A percentile compares a stretch with the other conserved stretches of the same genome.
Conservation (phyloP, 2,797 vertebrate genomes). For the Artibeus jamaicensis region DNA sequence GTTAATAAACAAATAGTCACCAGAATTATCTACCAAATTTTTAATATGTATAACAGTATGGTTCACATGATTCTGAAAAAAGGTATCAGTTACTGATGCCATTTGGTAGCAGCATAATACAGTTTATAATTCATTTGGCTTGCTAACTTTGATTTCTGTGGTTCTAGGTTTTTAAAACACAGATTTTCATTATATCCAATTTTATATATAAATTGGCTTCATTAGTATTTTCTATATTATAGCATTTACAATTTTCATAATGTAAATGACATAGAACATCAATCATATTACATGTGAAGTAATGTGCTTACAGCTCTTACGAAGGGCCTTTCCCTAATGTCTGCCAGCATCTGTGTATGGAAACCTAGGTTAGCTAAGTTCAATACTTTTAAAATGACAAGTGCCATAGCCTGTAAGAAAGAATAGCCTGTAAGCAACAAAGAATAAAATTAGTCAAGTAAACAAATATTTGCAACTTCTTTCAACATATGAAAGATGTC, state of each 20-base stretch:
- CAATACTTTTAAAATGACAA: not conserved
- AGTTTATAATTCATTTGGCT: not conserved
- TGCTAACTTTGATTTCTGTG: not conserved
- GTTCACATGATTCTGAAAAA: not conserved
- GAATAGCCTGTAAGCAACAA: not conserved
- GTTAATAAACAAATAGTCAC: not conserved
- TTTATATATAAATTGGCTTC: not conserved
- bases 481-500: not conserved
- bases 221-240: not conserved
- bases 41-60: not conserved
- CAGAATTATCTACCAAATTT: not conserved
- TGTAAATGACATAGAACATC: not conserved
- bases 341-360: not conserved
- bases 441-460: not conserved
- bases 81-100: not conserved
- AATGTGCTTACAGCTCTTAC: not conserved
- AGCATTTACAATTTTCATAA: not conserved
- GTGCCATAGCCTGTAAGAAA: not conserved
- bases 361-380: not conserved
- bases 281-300: not conserved
- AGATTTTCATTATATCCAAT: not conserved
- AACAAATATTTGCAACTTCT: not conserved
- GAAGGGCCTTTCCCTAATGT: not conserved
- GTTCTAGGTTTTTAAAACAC: not conserved
- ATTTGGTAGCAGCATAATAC: not conserved